These are phyloP conservation scores for Hirundo rustica DNA, from an alignment of 2,797 vertebrate genomes.

Conservation along the genomic window DNA sequence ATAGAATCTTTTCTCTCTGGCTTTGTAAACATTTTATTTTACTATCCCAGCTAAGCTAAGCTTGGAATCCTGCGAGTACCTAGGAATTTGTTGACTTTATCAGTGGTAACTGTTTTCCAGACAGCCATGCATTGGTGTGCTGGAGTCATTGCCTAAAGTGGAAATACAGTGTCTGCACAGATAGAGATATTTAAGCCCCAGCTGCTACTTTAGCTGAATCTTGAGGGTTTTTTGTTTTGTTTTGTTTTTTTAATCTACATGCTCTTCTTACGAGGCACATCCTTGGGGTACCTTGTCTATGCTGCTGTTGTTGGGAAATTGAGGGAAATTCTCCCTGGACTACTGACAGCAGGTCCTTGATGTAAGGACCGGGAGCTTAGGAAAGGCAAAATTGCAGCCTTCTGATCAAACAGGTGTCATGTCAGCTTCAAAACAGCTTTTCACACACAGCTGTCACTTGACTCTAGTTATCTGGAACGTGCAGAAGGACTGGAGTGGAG, in stretches of 20 bases:
- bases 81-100: neutral
- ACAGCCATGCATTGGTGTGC: neutral
- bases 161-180: neutral
- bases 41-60: neutral
- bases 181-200: neutral
- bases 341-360: neutral
- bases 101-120: neutral
- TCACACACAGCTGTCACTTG: neutral
- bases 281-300: neutral
- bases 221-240: neutral
- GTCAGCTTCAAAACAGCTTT: neutral
- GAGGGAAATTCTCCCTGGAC: neutral
- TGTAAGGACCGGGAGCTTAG: neutral
- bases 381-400: neutral
- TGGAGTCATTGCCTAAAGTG: slow-evolving; percentile 25
- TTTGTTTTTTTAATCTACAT: neutral
- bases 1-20: neutral
- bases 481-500: neutral
- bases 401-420: neutral
- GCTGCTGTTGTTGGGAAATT: neutral
- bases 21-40: slow-evolving; percentile 9
- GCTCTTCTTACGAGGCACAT: neutral
- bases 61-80: neutral
- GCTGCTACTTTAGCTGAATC: neutral
- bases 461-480: neutral